Conservation (phyloP, 1,140 invertebrate genomes). For the Dendroctonus valens region DNA sequence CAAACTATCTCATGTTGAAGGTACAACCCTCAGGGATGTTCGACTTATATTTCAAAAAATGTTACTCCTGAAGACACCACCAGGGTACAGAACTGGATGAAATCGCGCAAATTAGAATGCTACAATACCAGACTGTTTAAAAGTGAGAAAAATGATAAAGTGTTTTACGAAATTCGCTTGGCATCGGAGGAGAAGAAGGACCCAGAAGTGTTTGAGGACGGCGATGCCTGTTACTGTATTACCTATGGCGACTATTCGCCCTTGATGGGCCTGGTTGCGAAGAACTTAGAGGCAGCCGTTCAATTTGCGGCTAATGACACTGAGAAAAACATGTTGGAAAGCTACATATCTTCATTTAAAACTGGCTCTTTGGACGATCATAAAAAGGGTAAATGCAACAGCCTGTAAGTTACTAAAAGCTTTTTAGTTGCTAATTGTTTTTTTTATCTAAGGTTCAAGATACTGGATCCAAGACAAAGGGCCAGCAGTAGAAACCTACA, state of each 20-base stretch:
- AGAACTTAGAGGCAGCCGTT: slow-evolving; percentile 70
- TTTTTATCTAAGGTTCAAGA: slow-evolving; percentile 57
- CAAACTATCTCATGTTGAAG: slow-evolving; percentile 1
- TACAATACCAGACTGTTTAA: slow-evolving; percentile 91
- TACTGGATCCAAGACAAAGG: slow-evolving; percentile 92
- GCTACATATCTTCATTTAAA: slow-evolving; percentile 82
- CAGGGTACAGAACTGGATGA: slow-evolving; percentile 81
- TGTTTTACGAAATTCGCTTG: slow-evolving; percentile 65
- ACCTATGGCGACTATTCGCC: slow-evolving; percentile 77
- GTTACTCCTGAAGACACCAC: slow-evolving; percentile 83
- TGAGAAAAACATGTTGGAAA: slow-evolving; percentile 81
- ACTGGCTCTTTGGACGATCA: slow-evolving; percentile 85
- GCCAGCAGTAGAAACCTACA: slow-evolving; percentile 84
- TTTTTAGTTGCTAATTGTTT: background rate
- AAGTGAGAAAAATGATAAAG: slow-evolving; percentile 54
- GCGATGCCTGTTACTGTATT: slow-evolving; percentile 51
- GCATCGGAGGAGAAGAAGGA: slow-evolving; percentile 65
- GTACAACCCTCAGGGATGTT: slow-evolving; percentile 66
- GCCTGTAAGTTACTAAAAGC: background rate
- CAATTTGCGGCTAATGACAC: slow-evolving; percentile 76
- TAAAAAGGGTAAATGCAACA: slow-evolving; percentile 64
- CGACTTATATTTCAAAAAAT: slow-evolving; percentile 93
- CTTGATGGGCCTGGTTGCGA: slow-evolving; percentile 66
- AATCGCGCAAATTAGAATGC: slow-evolving; percentile 75
- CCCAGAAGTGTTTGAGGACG: slow-evolving; percentile 61